Base-by-base conservation (phyloP, 2,797 vertebrate genomes). In the Sphaeramia orbicularis region DNA sequence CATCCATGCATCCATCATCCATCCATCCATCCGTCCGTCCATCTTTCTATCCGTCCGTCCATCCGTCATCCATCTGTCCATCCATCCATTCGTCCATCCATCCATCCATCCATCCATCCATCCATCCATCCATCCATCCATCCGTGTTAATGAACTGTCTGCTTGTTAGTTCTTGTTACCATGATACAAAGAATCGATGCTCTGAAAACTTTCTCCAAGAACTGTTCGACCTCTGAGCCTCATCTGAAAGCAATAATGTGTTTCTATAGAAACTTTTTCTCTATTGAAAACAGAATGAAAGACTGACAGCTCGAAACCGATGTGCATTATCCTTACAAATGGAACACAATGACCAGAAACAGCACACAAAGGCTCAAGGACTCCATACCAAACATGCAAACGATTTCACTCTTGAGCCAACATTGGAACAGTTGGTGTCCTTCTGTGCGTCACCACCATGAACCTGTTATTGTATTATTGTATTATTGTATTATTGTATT, bases 181-280 rank as follows among this genome's bases (percentile, higher is more conserved):
- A 50, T 57, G 47, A 62, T 64, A 65, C 57, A n/a, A n/a, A n/a
- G n/a, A n/a, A n/a, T n/a, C n/a, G n/a, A n/a, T n/a, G n/a, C n/a
- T n/a, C n/a, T 59, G 56, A 78, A 42, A 32, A 67, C 74, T 54
- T 71, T 74, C 57, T 80, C 62, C 14, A 50, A 57, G 56, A 71
- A 56, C 53, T 65, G 62, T 43, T 55, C 74, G 67, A 15, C 56
- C 65, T 73, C 57, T 52, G 50, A 36, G 47, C 57, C 40, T 70
- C 57, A 44, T 47, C 49, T 68, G 55, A 35, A 71, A 63, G 40
- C 59, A 64, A 51, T 54, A 58, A 80, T 12, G 14, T 7, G 73
- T 86, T 85, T 74, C 81, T 79, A 83, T 89, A 68, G 87, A 74
- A 80, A 88, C 85, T 16, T 21, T 42, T 61, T 71, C 70, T 60